Base-by-base conservation (phyloP, 2,888 invertebrate genomes). In the Drosophila kokeensis region DNA sequence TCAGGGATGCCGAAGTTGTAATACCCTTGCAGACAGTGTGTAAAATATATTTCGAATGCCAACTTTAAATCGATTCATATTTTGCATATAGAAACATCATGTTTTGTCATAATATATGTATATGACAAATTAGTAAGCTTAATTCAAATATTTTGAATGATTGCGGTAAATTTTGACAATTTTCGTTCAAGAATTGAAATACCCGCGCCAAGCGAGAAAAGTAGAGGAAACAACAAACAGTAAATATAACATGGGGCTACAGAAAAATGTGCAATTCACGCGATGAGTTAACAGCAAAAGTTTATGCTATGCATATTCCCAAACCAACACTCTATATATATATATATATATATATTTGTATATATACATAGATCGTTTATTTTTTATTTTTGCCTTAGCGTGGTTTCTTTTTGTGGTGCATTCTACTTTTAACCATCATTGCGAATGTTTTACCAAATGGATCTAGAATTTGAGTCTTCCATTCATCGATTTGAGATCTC, bases 201-300 rank as follows among this genome's bases (percentile, higher is more conserved):
- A 27, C 54, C 36, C 54, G 27, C 4, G 13, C 27, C 13, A 29
- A 13, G 13, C 5, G 40, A 30, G 2, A 32, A 48, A 30, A 48
- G 48, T 34, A 34, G 42, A 64, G 18, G 24, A 27, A 63, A 58
- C 50, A 57, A 29, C 36, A 38, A 70, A 65, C 24, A 60, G 59
- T 11, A 40, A 38, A 15, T 59, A 57, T 30, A 61, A 48, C 21
- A 69, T 27, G 10, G 32, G 45, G 53, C 53, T 11, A 53, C 71
- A 64, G 32, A 73, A 74, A 83, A 79, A 79, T 70, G 69, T 67
- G 69, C 89, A 83, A 86, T 76, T 86, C 86, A 86, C 81, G 84
- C 87, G 70, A 84, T 86, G 86, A 88, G 81, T 88, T 83, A 79
- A 80, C 83, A 86, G 69, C 69, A 74, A 88, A 84, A 84, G 66